Percentiles rank a stretch among this genome's conserved stretches.
phyloP scores from a whole-genome alignment of 1,140 invertebrate species.

The Agraylea sexmaculata region DNA sequence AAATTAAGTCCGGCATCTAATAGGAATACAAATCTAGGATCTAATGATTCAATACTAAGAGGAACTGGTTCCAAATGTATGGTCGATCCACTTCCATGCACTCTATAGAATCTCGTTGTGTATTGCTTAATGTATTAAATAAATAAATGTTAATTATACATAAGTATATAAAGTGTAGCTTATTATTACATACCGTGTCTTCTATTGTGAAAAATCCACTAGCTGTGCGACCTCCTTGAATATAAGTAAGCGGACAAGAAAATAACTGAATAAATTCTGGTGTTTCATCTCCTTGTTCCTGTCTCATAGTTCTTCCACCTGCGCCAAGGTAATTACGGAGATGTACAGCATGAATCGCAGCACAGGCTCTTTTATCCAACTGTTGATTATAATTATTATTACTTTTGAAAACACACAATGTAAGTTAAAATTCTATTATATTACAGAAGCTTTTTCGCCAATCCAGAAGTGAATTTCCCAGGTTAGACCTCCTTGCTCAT shows the following conservation, averaged over 20 bases:
- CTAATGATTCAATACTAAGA: slow-evolving; percentile 57
- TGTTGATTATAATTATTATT: slow-evolving; percentile 27
- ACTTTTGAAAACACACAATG: neutral
- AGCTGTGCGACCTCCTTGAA: slow-evolving; percentile 90
- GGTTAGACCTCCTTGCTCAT: slow-evolving; percentile 72
- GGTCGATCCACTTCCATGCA: slow-evolving; percentile 75
- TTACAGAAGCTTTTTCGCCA: slow-evolving; percentile 86
- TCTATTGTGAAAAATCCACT: slow-evolving; percentile 98
- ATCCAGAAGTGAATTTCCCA: slow-evolving; percentile 99
- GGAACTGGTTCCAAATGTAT: slow-evolving; percentile 88
- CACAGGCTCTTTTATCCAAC: slow-evolving; percentile 96
- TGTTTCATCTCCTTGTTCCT: slow-evolving; percentile 94
- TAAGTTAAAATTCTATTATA: slow-evolving; percentile 6
- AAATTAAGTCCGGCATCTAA: slow-evolving; percentile 80
- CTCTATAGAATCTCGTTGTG: slow-evolving; percentile 74
- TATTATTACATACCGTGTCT: slow-evolving; percentile 53
- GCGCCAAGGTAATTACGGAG: slow-evolving; percentile 92
- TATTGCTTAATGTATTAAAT: slow-evolving; percentile 65
- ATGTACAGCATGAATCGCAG: slow-evolving; percentile 98
- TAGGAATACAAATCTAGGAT: slow-evolving; percentile 86
- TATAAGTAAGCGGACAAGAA: slow-evolving; percentile 85
- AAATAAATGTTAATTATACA: slow-evolving; percentile 16
- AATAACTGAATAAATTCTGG: slow-evolving; percentile 93
- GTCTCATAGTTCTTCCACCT: slow-evolving; percentile 89
- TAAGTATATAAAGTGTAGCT: neutral